Conservation (phyloP, 1,140 invertebrate species). For the Atopsyche davidsoni region DNA sequence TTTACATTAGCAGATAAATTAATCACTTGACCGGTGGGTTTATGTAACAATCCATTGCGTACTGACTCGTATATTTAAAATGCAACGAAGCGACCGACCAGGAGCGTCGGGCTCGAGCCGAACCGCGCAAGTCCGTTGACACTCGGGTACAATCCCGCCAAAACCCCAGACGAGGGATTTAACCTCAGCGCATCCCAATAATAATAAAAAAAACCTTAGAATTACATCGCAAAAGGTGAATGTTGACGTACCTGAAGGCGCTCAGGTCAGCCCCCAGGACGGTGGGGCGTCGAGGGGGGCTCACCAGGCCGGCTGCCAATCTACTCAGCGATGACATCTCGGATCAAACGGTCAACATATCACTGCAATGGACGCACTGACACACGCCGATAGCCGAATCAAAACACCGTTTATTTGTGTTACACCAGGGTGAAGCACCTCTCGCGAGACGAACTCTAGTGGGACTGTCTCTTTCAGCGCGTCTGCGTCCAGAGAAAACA, state of each 20-base stretch:
- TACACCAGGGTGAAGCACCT: background rate
- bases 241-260: constrained; percentile 13
- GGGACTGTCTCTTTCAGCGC: background rate
- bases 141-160: too few relatives aligned
- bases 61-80: too few relatives aligned
- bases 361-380: background rate
- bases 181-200: background rate
- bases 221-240: background rate
- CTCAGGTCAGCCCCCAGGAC: constrained; percentile 11
- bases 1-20: too few relatives aligned
- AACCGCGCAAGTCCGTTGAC: too few relatives aligned
- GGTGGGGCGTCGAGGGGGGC: constrained; percentile 10
- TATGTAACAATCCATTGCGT: too few relatives aligned
- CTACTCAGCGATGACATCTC: constrained; percentile 3
- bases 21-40: too few relatives aligned
- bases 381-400: too few relatives aligned
- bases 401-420: too few relatives aligned
- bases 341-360: background rate
- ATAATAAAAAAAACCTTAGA: background rate
- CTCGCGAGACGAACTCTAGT: too few relatives aligned
- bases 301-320: background rate
- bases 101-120: too few relatives aligned
- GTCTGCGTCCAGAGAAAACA: background rate
- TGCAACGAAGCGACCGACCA: too few relatives aligned
- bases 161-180: too few relatives aligned